These are phyloP conservation scores for Brachypteracias leptosomus DNA, from an alignment of 2,113 vertebrate genomes.

Conservation along the genomic window DNA sequence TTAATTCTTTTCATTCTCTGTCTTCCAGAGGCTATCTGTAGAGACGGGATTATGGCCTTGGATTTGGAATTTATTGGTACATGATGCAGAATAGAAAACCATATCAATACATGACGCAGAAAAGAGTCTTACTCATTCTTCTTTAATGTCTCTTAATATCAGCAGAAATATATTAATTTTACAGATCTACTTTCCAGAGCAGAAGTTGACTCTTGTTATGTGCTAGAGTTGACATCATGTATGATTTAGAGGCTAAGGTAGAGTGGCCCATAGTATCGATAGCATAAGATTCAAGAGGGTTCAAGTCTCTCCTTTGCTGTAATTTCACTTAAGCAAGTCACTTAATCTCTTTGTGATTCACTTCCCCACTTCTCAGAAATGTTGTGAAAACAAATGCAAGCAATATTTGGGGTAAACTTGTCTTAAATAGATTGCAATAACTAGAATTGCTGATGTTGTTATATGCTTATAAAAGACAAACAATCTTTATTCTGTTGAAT, in stretches of 20 bases:
- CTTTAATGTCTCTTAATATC: neutral
- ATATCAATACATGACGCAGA: neutral
- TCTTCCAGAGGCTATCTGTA: neutral
- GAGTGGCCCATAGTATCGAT: neutral
- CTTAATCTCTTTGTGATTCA: neutral
- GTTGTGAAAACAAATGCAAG: neutral
- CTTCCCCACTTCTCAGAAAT: neutral
- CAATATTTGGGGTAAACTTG: neutral
- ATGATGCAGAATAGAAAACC: neutral
- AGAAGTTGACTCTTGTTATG: neutral
- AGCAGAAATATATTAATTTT: neutral
- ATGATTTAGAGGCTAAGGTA: neutral
- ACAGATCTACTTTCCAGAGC: neutral
- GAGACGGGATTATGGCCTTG: neutral
- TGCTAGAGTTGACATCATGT: neutral
- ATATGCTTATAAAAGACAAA: neutral
- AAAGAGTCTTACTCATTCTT: neutral
- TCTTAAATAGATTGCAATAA: neutral
- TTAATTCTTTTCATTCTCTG: conserved; percentile 6
- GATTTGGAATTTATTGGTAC: neutral
- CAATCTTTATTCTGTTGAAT: neutral
- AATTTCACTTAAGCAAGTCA: neutral
- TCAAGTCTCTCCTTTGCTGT: neutral
- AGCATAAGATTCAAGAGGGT: neutral
- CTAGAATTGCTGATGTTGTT: neutral